Base-by-base conservation (phyloP, 2,113 vertebrate genomes). In the Myodes glareolus region DNA sequence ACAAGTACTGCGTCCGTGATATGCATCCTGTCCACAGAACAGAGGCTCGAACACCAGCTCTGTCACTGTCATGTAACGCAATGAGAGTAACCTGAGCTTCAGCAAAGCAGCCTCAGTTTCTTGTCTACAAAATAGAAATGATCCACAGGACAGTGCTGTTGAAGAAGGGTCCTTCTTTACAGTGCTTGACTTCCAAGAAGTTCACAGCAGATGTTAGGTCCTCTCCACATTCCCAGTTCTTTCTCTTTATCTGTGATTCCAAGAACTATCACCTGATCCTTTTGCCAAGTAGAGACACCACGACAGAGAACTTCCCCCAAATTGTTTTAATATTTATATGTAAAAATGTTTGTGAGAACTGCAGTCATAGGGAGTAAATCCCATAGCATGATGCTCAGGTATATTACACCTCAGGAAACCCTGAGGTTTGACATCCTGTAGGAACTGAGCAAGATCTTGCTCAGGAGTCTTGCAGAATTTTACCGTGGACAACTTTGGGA, bases 271-370 rank as follows among this genome's bases (percentile, higher is more conserved):
- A 72, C 29, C n/a, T n/a, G 29, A 47, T 50, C 23, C 14, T 76
- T 94, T 84, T 29, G 58, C 55, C 80, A 77, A 94, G 68, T 82
- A 67, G n/a, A 86, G 72, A 94, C 67, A n/a, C 23, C 55, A 90
- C 7, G 23, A 82, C 7, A 25, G 55, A 93, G 77, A 93, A 65
- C 12, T 61, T 25, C 42, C 50, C 16, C 1, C 61, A 2, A 21
- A 1, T 42, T 63, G 25, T 85, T 65, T 42, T 47, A 45, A 58
- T 13, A n/a, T 10, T 63, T 75, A 52, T 21, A 90, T 94, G 73
- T 90, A 58, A 88, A 95, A 93, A 87, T 91, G 92, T 58, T 45
- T 2, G 36, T 45, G 63, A 93, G 90, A 67, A 7, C 29, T 58
- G 17, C 1, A 31, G 1, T 31, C 70, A 87, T 45, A 78, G 68